Evolutionary conservation across 1,140 invertebrate genomes (phyloP), one percentile per base, ranked within the genome.

Genomic region (Triops longicaudatus): DNA sequence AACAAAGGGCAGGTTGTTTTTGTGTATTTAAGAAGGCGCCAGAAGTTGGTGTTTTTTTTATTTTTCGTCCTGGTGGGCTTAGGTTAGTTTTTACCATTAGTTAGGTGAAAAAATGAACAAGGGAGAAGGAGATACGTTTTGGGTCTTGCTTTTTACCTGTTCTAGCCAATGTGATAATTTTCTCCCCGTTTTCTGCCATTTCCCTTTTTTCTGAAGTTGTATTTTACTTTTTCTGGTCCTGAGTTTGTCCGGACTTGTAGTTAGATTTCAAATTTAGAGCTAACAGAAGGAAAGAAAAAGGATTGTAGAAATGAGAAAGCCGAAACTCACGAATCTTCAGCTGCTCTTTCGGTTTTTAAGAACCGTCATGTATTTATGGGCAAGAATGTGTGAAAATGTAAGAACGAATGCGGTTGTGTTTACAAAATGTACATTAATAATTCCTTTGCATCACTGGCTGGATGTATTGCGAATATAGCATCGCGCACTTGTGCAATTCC

Each of bases 241-340:
- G 31, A 37, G 31, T 37, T 37, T 37, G 31, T 37, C 2, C 31
- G 31, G 31, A 37, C 31, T 37, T 37, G 7, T 37, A 37, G 31
- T 37, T 37, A 37, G 31, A 37, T 37, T 37, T 37, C 31, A 37
- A 37, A 7, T 37, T 63, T 63, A 63, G 50, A 63, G 50, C 5
- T 63, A 14, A 22, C 17, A 14, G 22, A 63, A 22, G 22, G 50
- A 63, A 17, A 10, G 50, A 6, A 63, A 63, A 14, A 22, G 6
- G 14, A 63, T 63, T 44, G 43, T 11, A 44, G 43, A 63, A 22
- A 14, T 5, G 10, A 22, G 7, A 63, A 63, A 63, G 50, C n/a
- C n/a, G n/a, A n/a, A 63, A 63, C 50, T 63, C 50, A 63, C 50
- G 50, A 63, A 63, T 63, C 50, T 63, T 63, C 50, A 63, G 50